A percentile compares a stretch with the other conserved stretches of the same genome.
Evolutionary conservation across 2,797 vertebrate genomes (phyloP).

Genomic region (Threskiornis aethiopicus): DNA sequence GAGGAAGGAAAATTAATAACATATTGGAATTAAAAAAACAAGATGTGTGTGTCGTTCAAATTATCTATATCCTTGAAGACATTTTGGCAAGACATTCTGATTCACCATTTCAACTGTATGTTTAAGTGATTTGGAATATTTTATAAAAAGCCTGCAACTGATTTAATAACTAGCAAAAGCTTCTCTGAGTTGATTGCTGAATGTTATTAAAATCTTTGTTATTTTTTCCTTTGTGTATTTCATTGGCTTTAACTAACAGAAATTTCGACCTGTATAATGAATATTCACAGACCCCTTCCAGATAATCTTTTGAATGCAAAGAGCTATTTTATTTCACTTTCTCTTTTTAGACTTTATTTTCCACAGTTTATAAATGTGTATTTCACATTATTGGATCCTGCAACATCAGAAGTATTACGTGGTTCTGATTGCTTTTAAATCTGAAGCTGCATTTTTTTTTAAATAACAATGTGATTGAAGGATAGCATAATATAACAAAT

Average conservation of each 20-base stretch:
- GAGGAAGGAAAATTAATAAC: slow-evolving; percentile 11
- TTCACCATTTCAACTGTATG: background rate
- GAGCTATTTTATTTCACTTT: background rate
- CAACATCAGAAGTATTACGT: background rate
- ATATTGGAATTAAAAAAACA: background rate
- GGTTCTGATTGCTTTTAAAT: background rate
- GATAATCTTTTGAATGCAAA: background rate
- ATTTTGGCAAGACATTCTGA: background rate
- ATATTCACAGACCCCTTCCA: background rate
- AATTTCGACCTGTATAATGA: background rate
- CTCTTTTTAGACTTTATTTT: background rate
- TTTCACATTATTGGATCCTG: background rate
- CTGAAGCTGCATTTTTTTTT: background rate
- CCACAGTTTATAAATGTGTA: background rate
- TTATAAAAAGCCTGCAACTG: background rate
- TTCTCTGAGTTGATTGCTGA: background rate
- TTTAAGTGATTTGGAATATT: background rate
- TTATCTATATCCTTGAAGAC: background rate
- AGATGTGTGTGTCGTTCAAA: background rate
- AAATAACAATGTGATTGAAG: background rate
- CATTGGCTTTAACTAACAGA: background rate
- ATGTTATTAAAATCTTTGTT: background rate
- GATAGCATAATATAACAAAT: background rate
- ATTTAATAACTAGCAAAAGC: background rate
- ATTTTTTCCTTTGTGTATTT: background rate